Base-by-base conservation (phyloP, 2,797 vertebrate genomes). In the Pipistrellus kuhlii region DNA sequence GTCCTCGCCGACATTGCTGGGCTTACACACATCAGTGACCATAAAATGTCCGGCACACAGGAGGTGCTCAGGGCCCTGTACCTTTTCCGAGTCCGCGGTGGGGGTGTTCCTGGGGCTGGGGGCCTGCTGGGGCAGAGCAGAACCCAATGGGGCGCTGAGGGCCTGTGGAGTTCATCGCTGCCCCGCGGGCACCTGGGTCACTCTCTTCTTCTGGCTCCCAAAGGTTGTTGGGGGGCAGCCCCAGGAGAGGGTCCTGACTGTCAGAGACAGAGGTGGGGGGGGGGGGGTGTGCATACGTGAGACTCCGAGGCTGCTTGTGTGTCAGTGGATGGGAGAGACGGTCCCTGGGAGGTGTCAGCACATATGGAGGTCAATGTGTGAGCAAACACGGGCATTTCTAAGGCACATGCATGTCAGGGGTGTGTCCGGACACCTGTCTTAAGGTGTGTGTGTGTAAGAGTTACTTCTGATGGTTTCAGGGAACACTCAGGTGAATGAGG, bases 231-330 rank as follows among this genome's bases (percentile, higher is more conserved):
- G 59, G 3, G 41, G n/a, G 44, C 30, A 1, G 46, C 11, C 15
- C 59, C 38, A 21, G 72, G 57, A 53, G 17, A 51, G 48, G 27
- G 69, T 44, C 71, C 10, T 51, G 30, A 21, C 17, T 25, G 17
- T 35, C 0, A 0, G 44, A 69, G 46, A 32, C 0, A 3, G 21
- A 3, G 2, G 14, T 3, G 6, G 18, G 27, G 12, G 27, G 18
- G 27, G 12, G 27, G 12, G 8, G 21, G 8, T 32, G 17, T 30
- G 25, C 8, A 13, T 0, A 3, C 0, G 0, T 20, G 30, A 18
- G 53, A 51, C 72, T 4, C 66, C 2, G 4, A 41, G 38, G 78
- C 41, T 80, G 13, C 38, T 46, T 7, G 21, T 25, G 23, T 9
- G 21, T 30, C 21, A 5, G 27, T 32, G 48, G 77, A 6, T 8